Percentiles rank a stretch among this genome's conserved stretches.
These are phyloP conservation scores for Scleropages formosus DNA, from an alignment of 2,797 vertebrate species.

Conservation along the genomic window DNA sequence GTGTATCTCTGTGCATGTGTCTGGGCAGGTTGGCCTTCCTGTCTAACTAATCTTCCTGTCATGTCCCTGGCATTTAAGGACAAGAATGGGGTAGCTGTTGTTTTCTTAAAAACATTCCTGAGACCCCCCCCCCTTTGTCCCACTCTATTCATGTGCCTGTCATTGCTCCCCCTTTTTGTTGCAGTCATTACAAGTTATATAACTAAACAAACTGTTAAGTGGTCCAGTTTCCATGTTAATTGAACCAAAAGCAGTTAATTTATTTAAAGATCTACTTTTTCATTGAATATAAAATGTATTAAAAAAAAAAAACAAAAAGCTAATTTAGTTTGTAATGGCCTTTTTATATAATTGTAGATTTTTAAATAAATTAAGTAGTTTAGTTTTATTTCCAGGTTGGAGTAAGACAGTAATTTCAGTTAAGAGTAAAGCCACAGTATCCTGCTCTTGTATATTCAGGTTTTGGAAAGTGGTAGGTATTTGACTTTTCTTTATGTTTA, in stretches of 20 bases:
- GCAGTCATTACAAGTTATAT: constrained; percentile 36
- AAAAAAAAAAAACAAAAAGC: not conserved
- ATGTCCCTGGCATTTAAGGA: not conserved
- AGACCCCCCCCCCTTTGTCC: constrained; percentile 15
- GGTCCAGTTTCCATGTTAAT: constrained; percentile 20
- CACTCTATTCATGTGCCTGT: constrained; percentile 10
- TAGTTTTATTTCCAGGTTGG: constrained; percentile 25
- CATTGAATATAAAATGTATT: constrained; percentile 29
- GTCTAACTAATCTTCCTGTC: not conserved
- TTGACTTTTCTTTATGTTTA: constrained; percentile 20
- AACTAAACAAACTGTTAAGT: constrained; percentile 37
- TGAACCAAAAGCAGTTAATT: constrained; percentile 21
- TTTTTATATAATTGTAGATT: constrained; percentile 29
- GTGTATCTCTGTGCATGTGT: not conserved
- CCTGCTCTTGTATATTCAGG: not conserved
- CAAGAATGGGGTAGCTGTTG: not conserved
- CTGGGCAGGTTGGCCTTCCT: not conserved
- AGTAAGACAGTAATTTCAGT: not conserved
- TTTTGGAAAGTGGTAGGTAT: constrained; percentile 13
- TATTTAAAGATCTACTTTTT: constrained; percentile 36
- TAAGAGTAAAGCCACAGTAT: not conserved
- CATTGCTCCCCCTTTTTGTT: constrained; percentile 29
- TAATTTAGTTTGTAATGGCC: constrained; percentile 33
- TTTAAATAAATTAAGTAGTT: constrained; percentile 32
- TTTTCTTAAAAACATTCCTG: constrained; percentile 1